Conservation (phyloP, 1,140 invertebrate species). For the Magallana angulata region DNA sequence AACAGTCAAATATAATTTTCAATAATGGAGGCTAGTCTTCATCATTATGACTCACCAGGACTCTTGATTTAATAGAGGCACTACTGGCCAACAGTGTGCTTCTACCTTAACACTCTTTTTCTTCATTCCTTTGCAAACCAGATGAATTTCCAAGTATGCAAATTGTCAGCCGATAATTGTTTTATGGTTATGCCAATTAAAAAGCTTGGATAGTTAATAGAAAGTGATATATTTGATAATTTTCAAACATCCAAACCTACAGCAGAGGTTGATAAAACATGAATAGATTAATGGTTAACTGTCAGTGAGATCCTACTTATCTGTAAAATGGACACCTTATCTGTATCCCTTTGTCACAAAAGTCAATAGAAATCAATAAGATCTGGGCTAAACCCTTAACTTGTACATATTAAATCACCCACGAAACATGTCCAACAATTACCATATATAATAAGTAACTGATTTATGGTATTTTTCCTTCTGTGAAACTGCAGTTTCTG, state of each 20-base stretch:
- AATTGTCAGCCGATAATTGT: neutral
- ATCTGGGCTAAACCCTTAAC: neutral
- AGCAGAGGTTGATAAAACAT: neutral
- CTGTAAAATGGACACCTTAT: conserved; percentile 13
- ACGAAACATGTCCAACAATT: neutral
- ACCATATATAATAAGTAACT: neutral
- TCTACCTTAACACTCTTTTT: too few species aligned
- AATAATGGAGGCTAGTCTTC: too few species aligned
- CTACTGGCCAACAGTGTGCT: too few species aligned
- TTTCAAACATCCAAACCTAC: neutral
- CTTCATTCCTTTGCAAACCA: too few species aligned
- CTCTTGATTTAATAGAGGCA: too few species aligned
- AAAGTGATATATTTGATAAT: conserved; percentile 3
- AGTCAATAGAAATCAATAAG: neutral
- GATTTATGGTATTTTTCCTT: neutral
- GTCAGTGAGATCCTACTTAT: neutral
- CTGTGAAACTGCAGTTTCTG: neutral
- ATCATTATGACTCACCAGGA: too few species aligned
- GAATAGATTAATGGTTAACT: neutral
- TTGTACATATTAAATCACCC: neutral
- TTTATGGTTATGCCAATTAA: conserved; percentile 11
- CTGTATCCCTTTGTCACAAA: neutral
- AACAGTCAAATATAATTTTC: too few species aligned
- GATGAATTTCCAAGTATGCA: too few species aligned
- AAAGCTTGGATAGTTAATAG: neutral